Evolutionary conservation across 1,140 invertebrate species (phyloP), one percentile per base, ranked within the genome.

Genomic region (Scaptodrosophila lebanonensis): DNA sequence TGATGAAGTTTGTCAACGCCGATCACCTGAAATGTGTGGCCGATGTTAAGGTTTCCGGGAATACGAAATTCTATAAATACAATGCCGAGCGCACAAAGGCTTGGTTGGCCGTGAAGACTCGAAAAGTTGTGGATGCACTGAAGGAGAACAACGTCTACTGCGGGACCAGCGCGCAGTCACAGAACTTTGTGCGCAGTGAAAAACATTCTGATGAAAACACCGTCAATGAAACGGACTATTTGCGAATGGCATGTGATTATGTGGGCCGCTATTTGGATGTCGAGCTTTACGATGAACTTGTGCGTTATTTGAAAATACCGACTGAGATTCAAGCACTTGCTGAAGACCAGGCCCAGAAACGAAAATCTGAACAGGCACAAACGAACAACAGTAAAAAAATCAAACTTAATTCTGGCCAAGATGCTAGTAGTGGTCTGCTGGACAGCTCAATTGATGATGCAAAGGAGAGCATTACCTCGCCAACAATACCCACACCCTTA

Each of bases 21-120:
- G 47, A 50, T 0, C 43, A 62, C n/a, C 51, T 86, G 1, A 36
- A 47, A 5, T 68, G 66, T 20, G 57, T 86, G 18, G 42, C 75
- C 8, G 84, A 85, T 57, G 49, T 68, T 3, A 86, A 86, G 49
- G 35, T 13, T 1, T 89, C 91, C 63, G 89, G 90, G 60, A 91
- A 93, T 22, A 83, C 93, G 16, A 91, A 90, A 76, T 93, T 93
- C 7, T 95, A 91, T 64, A 93, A 94, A 88, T 95, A 91, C 66
- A 94, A 94, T 87, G 91, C 93, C 75, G 91, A 92, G 32, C 94
- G 94, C 77, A 90, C 92, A 0, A 69, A 94, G 25, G 85, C 86
- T n/a, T 95, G 93, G 93, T 86, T 95, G 12, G 87, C 91, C 33
- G 88, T 89, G 4, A 93, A 93, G 87, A 90, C 92, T 0, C 89